Evolutionary conservation across 2,797 vertebrate species (phyloP), one percentile per base, ranked within the genome.

Genomic region (Lepidocolaptes lacrymiger): DNA sequence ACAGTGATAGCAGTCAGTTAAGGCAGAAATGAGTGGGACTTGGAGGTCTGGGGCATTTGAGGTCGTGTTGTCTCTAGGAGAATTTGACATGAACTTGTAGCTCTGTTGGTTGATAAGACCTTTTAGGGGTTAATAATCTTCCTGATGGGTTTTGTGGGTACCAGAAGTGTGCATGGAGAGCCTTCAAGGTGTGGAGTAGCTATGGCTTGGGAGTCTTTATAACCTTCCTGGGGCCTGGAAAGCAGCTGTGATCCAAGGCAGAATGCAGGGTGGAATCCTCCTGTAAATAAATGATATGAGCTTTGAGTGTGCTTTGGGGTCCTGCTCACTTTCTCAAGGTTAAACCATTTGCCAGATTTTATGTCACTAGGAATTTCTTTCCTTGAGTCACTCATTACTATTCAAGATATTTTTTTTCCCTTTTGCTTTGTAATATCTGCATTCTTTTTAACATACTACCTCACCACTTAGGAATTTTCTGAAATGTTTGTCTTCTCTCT

Each of bases 61-160:
- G n/a, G 39, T 18, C 0, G 0, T 4, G 0, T 5, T 32, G 7
- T 58, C 48, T 54, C 52, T 17, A 21, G 19, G 17, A 80, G 21
- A 22, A 39, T 71, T 76, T 34, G 27, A 71, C 94, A 44, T 4
- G 9, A 61, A 43, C 32, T 30, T 49, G 37, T 48, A 88, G 17
- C 26, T 89, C 49, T 41, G 13, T 32, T 46, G 37, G n/a, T 83
- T 77, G 4, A 1, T 83, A 68, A 43, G 17, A 54, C 6, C 9
- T 93, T 58, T 59, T 37, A 77, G 39, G 36, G 76, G 56, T 49
- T 71, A 46, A 55, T 46, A 56, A 52, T 43, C 14, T 4, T 87
- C 32, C 23, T 73, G 24, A 39, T 23, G 26, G 14, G 5, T 43
- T 74, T 74, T 67, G 39, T n/a, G 77, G 37, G 37, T 30, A 58